These are phyloP conservation scores for Scomberomorus guttatus DNA, from an alignment of 2,797 vertebrate species.

Conservation along the genomic window DNA sequence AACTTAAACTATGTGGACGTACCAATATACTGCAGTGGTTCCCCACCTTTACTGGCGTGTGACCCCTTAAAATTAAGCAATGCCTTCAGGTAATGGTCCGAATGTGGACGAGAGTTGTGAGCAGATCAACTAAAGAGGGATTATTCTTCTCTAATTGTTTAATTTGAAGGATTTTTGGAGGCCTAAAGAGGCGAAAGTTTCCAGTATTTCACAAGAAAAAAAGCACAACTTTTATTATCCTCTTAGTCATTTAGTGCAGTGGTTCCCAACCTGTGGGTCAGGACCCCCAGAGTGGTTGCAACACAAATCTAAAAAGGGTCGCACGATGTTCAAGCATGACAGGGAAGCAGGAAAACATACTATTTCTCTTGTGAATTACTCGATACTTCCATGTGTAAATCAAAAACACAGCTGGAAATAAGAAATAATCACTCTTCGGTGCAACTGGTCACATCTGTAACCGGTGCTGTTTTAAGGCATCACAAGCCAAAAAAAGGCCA, in stretches of 20 bases:
- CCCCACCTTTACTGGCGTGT: background rate
- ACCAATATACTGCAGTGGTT: background rate
- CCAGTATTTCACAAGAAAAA: background rate
- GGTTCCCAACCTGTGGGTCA: background rate
- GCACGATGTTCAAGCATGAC: background rate
- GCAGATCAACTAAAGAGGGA: background rate
- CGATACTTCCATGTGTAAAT: fast-evolving
- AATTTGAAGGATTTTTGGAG: background rate
- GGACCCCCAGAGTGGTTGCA: background rate
- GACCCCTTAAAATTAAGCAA: background rate
- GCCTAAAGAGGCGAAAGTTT: background rate
- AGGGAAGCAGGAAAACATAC: no score
- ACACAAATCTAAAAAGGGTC: background rate
- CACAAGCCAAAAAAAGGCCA: background rate
- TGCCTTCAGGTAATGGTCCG: background rate
- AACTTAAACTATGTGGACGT: no score
- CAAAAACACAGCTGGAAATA: background rate
- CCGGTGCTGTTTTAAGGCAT: background rate
- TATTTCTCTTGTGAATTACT: background rate
- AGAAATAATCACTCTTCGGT: no score
- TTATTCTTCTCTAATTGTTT: background rate
- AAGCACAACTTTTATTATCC: background rate
- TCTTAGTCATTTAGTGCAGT: background rate
- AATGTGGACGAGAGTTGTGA: background rate
- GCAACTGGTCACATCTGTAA: no score